A percentile compares a stretch with the other conserved stretches of the same genome.
phyloP scores from a whole-genome alignment of 2,113 vertebrate genomes.

The Callaeas wilsoni region DNA sequence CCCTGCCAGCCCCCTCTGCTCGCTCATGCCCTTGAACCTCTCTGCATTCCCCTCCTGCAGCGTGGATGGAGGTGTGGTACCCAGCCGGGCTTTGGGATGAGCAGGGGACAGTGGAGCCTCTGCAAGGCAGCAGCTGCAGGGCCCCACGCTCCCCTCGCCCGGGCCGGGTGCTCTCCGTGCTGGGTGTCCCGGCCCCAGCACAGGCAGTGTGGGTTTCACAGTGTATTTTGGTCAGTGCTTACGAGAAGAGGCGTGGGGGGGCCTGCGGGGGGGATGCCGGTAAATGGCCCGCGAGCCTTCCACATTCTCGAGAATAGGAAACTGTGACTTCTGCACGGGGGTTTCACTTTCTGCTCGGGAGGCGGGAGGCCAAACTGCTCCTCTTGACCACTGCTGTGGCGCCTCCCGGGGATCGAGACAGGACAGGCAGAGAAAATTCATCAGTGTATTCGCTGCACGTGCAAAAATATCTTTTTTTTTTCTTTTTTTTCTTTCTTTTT shows the following conservation, averaged over 20 bases:
- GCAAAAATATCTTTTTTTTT: not conserved
- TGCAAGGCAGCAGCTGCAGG: not conserved
- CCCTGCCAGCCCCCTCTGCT: not conserved
- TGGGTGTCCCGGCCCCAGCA: not conserved
- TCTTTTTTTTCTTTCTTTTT: too few species aligned
- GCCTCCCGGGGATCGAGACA: rapidly evolving
- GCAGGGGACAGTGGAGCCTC: rapidly evolving
- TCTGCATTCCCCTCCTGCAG: rapidly evolving
- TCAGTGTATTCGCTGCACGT: rapidly evolving
- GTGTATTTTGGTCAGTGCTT: slow-evolving; percentile 42
- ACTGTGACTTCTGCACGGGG: slow-evolving; percentile 11
- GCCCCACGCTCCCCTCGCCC: rapidly evolving
- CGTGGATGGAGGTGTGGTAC: rapidly evolving
- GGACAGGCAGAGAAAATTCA: not conserved
- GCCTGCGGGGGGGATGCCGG: not conserved
- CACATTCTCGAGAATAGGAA: slow-evolving; percentile 64
- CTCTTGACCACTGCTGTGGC: not conserved
- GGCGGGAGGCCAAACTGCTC: not conserved
- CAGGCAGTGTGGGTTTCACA: not conserved
- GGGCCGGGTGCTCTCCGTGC: not conserved
- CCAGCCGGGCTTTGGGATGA: rapidly evolving
- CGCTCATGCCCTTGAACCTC: rapidly evolving
- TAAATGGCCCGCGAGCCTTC: slow-evolving; percentile 44
- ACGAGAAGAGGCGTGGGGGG: slow-evolving; percentile 28
- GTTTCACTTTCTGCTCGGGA: slow-evolving; percentile 33